A percentile compares a stretch with the other conserved stretches of the same genome.
Evolutionary conservation across 2,113 vertebrate genomes (phyloP).

Genomic region (Camelus bactrianus): DNA sequence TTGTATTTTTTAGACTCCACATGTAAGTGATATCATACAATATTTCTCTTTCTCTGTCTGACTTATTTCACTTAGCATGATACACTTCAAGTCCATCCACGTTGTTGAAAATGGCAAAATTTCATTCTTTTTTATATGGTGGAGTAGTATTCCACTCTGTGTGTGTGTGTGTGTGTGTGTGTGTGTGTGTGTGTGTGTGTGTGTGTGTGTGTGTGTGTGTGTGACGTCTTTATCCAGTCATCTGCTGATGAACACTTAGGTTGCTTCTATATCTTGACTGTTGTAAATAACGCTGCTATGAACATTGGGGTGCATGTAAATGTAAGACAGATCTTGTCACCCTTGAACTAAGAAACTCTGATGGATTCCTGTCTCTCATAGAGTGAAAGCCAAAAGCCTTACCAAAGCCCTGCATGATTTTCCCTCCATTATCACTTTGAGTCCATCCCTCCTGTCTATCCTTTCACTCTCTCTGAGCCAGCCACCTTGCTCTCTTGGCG

Average conservation of each 20-base stretch:
- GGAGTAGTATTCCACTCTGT: not conserved
- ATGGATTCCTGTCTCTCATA: not conserved
- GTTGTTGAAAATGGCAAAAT: not conserved
- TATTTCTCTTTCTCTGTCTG: not conserved
- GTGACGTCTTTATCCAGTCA: not conserved
- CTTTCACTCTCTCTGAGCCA: not conserved
- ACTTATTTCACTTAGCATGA: not conserved
- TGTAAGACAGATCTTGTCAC: not conserved
- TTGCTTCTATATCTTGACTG: not conserved
- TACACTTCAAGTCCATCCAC: not conserved
- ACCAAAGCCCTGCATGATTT: not conserved
- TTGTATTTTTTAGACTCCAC: not conserved
- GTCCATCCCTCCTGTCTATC: not conserved
- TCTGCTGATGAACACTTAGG: not conserved
- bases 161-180: too few species aligned
- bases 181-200: too few species aligned
- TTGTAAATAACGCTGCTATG: not conserved
- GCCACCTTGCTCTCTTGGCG: not conserved
- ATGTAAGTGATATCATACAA: not conserved
- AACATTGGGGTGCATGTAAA: not conserved
- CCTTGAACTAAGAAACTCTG: not conserved
- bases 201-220: too few species aligned
- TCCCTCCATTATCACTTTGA: not conserved
- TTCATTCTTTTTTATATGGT: not conserved
- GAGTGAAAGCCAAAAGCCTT: not conserved